Conservation (phyloP, 2,888 invertebrate species). For the Euplexia lucipara region DNA sequence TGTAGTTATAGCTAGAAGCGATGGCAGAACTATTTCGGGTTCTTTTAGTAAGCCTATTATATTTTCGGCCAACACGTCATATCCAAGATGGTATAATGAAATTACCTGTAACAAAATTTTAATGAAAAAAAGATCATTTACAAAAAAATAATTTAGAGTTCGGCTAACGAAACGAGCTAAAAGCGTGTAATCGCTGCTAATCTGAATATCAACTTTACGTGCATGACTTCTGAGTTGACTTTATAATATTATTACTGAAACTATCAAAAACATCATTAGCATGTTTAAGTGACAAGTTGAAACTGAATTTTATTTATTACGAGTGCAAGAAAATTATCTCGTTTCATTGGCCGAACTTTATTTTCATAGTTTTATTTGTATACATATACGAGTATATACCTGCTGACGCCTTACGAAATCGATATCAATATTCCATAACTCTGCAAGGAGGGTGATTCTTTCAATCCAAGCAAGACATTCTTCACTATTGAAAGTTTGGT, state of each 20-base stretch:
- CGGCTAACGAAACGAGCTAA: too few species aligned
- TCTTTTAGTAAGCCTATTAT: conserved; percentile 93
- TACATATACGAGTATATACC: conserved; percentile 78
- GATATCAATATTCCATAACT: conserved; percentile 94
- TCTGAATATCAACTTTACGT: too few species aligned
- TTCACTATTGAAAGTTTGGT: conserved; percentile 79
- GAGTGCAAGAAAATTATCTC: too few species aligned
- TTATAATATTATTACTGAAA: too few species aligned
- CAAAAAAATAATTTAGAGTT: background rate
- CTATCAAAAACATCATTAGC: too few species aligned
- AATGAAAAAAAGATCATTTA: background rate
- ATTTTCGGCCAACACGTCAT: conserved; percentile 91
- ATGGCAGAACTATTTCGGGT: conserved; percentile 92
- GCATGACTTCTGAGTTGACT: too few species aligned
- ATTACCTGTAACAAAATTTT: conserved; percentile 84
- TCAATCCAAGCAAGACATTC: conserved; percentile 93
- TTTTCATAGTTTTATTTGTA: background rate
- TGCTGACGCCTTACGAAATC: conserved; percentile 95
- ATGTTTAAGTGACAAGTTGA: too few species aligned
- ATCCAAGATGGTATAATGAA: conserved; percentile 92
- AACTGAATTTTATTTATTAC: too few species aligned
- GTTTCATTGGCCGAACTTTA: too few species aligned
- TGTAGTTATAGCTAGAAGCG: conserved; percentile 95
- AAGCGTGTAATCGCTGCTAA: too few species aligned
- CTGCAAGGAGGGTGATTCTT: conserved; percentile 93